phyloP scores from a whole-genome alignment of 2,888 invertebrate species.

The Drosophila mimica region DNA sequence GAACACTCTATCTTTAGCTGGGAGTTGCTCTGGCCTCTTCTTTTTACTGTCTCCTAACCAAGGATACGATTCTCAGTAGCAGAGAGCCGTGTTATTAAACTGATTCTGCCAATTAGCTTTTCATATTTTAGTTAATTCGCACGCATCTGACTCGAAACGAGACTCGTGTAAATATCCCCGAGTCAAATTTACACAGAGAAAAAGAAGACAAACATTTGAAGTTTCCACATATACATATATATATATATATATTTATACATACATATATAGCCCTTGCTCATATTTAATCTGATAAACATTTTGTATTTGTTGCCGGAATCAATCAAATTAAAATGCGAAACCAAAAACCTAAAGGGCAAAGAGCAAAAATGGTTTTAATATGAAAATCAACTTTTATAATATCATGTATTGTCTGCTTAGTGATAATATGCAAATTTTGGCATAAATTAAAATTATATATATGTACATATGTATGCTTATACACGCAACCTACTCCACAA shows the following conservation, averaged over 20 bases:
- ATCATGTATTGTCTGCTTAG: neutral
- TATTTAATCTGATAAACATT: neutral
- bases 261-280: neutral
- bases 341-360: neutral
- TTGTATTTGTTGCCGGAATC: neutral
- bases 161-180: neutral
- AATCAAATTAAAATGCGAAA: neutral
- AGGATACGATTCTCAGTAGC: constrained; percentile 1
- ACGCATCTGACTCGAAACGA: constrained; percentile 6
- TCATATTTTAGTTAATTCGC: constrained; percentile 84
- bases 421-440: neutral
- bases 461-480: neutral
- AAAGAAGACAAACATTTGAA: neutral
- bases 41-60: neutral
- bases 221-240: neutral
- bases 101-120: constrained; percentile 57
- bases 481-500: neutral
- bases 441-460: neutral
- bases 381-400: neutral
- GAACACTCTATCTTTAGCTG: neutral
- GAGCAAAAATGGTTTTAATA: neutral
- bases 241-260: neutral
- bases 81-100: constrained; percentile 40
- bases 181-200: neutral
- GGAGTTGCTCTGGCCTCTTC: constrained; percentile 3